A percentile compares a stretch with the other conserved stretches of the same genome.
phyloP scores from a whole-genome alignment of 2,113 vertebrate species.

The Globicephala melas region DNA sequence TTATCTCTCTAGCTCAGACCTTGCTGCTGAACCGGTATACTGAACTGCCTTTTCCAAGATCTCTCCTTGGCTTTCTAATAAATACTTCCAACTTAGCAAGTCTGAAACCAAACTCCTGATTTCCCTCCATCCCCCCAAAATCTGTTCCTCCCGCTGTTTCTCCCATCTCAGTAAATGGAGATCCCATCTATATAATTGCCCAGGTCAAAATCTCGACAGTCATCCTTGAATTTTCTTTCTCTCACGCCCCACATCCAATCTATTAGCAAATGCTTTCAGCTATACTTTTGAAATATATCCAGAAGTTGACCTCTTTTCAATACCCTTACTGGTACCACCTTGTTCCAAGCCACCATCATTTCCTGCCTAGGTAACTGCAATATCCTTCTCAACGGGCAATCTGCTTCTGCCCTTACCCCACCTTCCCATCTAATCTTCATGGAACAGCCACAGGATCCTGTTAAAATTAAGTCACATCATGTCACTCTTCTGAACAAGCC shows the following conservation, averaged over 20 bases:
- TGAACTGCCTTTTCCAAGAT: background rate
- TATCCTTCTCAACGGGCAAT: background rate
- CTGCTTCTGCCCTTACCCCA: background rate
- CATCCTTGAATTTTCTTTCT: background rate
- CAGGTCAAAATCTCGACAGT: background rate
- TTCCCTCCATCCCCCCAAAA: background rate
- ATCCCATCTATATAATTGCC: conserved; percentile 14
- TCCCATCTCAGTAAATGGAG: conserved; percentile 21
- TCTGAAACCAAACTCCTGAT: background rate
- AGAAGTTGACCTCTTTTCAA: background rate
- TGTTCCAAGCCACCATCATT: background rate
- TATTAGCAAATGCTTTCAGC: conserved; percentile 20
- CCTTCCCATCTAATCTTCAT: background rate
- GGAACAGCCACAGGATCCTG: background rate
- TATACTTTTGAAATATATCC: background rate
- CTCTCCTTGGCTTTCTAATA: background rate
- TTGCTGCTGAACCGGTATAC: background rate
- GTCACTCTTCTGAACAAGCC: background rate
- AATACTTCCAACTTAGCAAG: background rate
- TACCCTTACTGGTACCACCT: background rate
- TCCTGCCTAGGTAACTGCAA: background rate
- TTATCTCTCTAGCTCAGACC: background rate
- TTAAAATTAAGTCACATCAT: background rate
- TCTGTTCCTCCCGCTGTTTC: background rate
- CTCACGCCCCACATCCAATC: background rate